A percentile compares a stretch with the other conserved stretches of the same genome.
These are phyloP conservation scores for Spea hammondii DNA, from an alignment of 2,797 vertebrate species.

Conservation along the genomic window DNA sequence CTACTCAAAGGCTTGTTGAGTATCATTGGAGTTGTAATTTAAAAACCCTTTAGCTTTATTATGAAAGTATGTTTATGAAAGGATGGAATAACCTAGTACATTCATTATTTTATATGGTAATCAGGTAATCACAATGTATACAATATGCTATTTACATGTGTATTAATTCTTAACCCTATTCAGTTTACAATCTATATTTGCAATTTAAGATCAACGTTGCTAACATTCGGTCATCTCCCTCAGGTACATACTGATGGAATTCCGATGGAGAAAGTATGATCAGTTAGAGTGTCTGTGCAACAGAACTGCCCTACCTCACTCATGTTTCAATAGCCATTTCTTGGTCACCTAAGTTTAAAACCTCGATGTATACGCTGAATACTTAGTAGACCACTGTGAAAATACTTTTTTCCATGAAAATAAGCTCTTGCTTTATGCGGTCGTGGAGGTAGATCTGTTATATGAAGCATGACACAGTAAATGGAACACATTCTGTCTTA, in stretches of 20 bases:
- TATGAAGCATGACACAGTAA: constrained; percentile 42
- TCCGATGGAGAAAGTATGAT: no score
- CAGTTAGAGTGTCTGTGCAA: no score
- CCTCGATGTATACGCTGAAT: constrained; percentile 3
- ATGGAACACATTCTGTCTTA: constrained; percentile 45
- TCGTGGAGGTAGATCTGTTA: constrained; percentile 34
- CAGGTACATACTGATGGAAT: no score
- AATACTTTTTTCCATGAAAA: not conserved
- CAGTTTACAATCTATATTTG: no score
- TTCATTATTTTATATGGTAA: not conserved
- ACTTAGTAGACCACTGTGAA: constrained; percentile 2
- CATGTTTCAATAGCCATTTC: not conserved
- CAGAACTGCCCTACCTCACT: no score
- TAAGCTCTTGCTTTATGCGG: constrained; percentile 18
- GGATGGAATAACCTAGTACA: not conserved
- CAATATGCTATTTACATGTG: not conserved
- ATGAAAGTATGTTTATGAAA: no score
- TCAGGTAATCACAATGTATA: not conserved
- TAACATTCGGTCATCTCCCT: no score
- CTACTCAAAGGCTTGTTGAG: no score
- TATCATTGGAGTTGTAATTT: no score
- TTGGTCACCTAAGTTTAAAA: not conserved
- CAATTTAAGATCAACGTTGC: no score
- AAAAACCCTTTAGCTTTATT: no score
- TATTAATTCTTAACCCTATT: not conserved